Evolutionary conservation across 2,113 vertebrate genomes (phyloP), one percentile per base, ranked within the genome.

Genomic region (Australoheros scitulus): DNA sequence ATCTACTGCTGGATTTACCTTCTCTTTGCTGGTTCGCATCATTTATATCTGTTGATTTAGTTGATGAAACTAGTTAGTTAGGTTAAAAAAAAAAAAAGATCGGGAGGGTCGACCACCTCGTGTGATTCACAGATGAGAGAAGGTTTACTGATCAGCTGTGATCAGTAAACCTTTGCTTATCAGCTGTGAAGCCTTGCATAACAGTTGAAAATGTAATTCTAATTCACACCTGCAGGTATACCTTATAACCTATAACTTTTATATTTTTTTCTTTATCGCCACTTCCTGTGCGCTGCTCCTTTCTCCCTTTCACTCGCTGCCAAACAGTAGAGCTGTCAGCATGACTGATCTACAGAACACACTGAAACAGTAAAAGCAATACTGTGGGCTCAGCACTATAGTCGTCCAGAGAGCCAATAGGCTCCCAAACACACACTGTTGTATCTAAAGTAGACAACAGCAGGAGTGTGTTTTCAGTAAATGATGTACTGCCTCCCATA

Each of bases 331-430:
- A 76, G 68, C 60, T 70, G 77, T 85, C 76, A 77, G 63, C 64
- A 14, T 58, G 22, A 24, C 61, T 63, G 81, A 87, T 87, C 83
- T 86, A 83, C 87, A 76, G 80, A 91, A 85, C 86, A 75, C 79
- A 65, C 68, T n/a, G 18, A 77, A 88, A 83, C 83, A 55, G 78
- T 84, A 55, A 82, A 61, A 61, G 72, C 6, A 7, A 83, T 77
- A 81, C 38, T 83, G 83, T 84, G 84, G 81, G 91, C 85, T 92
- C 91, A 93, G 89, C 87, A 76, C 65, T 82, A 11, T 20, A 61
- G 11, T 68, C 60, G 77, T 74, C 89, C 26, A 61, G 84, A 87
- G 87, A 87, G 70, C 84, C 36, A 57, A 77, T 60, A 78, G 74
- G n/a, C 81, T 82, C 74, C 57, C 8, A 32, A 81, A 57, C 72